Conservation (phyloP, 2,888 invertebrate genomes). For the Crossocerus cetratus region DNA sequence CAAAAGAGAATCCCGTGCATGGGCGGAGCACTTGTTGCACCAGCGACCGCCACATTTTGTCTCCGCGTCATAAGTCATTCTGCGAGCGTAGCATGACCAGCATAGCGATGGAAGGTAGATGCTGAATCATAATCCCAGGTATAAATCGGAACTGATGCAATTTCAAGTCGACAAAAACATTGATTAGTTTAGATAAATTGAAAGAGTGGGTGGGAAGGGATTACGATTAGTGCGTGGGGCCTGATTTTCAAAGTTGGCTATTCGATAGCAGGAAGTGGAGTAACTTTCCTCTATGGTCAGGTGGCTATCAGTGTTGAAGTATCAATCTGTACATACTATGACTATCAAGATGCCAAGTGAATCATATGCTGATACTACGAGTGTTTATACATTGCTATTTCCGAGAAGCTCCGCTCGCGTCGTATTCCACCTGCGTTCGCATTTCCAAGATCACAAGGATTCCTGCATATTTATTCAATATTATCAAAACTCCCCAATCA, state of each 20-base stretch:
- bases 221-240: neutral
- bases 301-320: neutral
- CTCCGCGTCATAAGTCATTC: no score
- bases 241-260: neutral
- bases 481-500: no score
- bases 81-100: no score
- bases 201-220: neutral
- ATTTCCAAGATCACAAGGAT: no score
- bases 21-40: no score
- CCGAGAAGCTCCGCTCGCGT: neutral
- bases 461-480: no score
- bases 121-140: no score
- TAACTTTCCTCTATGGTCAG: neutral
- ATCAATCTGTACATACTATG: neutral
- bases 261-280: conserved; percentile 4
- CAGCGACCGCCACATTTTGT: no score
- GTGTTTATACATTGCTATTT: neutral
- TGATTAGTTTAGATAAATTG: neutral
- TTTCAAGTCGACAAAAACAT: neutral
- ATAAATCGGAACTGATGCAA: no score
- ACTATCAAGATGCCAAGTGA: neutral
- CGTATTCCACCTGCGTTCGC: neutral
- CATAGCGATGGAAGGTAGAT: no score
- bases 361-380: conserved; percentile 2
- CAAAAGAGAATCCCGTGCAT: no score